Base-by-base conservation (phyloP, 2,888 invertebrate genomes). In the Amiota mariae region DNA sequence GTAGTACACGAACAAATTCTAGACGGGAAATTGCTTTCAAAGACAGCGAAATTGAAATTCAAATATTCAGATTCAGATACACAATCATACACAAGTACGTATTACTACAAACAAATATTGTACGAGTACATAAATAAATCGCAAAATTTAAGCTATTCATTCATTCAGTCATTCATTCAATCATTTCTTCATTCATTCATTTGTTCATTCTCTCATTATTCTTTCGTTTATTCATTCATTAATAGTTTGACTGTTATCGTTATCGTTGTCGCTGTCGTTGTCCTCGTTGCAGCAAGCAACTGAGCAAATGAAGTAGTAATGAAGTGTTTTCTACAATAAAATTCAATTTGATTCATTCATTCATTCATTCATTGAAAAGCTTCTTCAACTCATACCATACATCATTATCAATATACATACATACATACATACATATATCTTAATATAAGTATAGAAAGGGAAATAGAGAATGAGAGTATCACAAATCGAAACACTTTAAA, bases 21-120 rank as follows among this genome's bases (percentile, higher is more conserved):
- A 49, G 49, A 67, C 66, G 48, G 66, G 48, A 67, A 49, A 67
- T 67, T 67, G 66, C 48, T 67, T 67, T 67, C 66, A 67, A 67
- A 49, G 66, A 46, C 64, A 46, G 24, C 36, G 24, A 11, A 47
- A 64, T 64, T 64, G 64, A 64, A 64, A 64, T 64, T 64, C 64
- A 64, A 46, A 64, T 47, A 46, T 47, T 11, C 59, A 59, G 11
- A 18, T 8, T 20, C 4, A 59, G 20, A 59, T 11, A 51, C 54
- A 51, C 54, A 51, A 12, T n/a, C 54, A n/a, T 8, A 36, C 36
- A 36, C 36, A 36, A 36, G 36, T 6, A 36, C 36, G 15, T 54
- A 54, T n/a, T n/a, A n/a, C n/a, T n/a, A n/a, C n/a, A n/a, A n/a
- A n/a, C 15, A 13, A 9, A 56, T 9, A 56, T 9, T 15, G 56